A percentile compares a stretch with the other conserved stretches of the same genome.
phyloP scores from a whole-genome alignment of 2,888 invertebrate species.

The Argyresthia goedartella region DNA sequence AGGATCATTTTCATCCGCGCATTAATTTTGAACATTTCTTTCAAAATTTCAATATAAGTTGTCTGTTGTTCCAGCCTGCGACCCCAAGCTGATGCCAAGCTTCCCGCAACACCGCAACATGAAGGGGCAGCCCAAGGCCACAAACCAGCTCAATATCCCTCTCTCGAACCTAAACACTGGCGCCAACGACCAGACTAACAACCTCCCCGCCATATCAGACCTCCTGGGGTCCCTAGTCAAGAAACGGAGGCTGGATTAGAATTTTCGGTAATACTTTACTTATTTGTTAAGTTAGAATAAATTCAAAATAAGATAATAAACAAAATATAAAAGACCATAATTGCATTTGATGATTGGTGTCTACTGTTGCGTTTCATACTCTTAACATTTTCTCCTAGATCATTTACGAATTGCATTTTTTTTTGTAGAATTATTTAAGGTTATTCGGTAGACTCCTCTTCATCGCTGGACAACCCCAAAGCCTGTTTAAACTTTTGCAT shows the following conservation, averaged over 20 bases:
- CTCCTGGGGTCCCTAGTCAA: conserved; percentile 85
- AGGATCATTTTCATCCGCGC: no score
- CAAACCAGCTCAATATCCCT: conserved; percentile 55
- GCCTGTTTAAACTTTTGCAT: conserved; percentile 55
- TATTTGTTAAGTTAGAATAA: no score
- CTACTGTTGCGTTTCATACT: neutral
- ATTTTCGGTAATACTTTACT: no score
- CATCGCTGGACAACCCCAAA: conserved; percentile 54
- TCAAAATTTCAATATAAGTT: no score
- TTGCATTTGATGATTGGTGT: neutral
- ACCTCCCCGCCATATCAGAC: conserved; percentile 85
- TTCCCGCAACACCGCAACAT: conserved; percentile 96
- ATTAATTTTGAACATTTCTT: no score
- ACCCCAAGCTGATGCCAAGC: conserved; percentile 97
- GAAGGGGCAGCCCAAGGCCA: conserved; percentile 62
- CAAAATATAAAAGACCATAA: no score
- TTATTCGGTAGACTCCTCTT: conserved; percentile 51
- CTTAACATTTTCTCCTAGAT: conserved; percentile 2
- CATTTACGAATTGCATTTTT: neutral
- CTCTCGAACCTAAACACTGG: conserved; percentile 67
- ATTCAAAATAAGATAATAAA: no score
- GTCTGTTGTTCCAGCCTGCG: conserved; percentile 80
- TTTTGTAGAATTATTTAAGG: neutral
- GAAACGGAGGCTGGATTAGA: conserved; percentile 80
- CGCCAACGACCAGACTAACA: conserved; percentile 79